Percentiles rank a stretch among this genome's conserved stretches.
These are phyloP conservation scores for Asarcornis scutulata DNA, from an alignment of 2,113 vertebrate genomes.

Conservation along the genomic window DNA sequence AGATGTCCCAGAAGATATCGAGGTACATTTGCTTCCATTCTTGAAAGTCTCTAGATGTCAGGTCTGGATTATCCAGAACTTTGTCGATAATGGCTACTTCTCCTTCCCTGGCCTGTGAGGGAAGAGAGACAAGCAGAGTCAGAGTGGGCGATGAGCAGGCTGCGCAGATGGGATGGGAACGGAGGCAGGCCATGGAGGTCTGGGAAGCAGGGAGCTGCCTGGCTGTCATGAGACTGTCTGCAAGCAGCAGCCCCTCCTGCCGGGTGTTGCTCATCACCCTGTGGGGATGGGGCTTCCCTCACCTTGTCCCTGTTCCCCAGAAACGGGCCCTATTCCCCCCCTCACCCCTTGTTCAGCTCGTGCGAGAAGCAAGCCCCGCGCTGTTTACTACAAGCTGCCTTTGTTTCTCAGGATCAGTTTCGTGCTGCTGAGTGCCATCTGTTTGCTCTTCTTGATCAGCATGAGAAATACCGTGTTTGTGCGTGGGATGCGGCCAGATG, in stretches of 20 bases:
- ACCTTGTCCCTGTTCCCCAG: neutral
- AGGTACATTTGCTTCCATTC: constrained; percentile 96
- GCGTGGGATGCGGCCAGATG: neutral
- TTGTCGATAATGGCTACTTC: constrained; percentile 97
- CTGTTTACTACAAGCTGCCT: neutral
- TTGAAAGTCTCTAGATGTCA: constrained; percentile 96
- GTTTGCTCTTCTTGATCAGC: neutral
- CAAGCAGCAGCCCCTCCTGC: neutral
- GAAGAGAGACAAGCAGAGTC: constrained; percentile 76
- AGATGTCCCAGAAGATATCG: constrained; percentile 90
- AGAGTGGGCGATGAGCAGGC: neutral
- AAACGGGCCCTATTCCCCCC: neutral
- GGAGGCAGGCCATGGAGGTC: neutral
- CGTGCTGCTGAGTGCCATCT: neutral
- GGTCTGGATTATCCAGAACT: constrained; percentile 91
- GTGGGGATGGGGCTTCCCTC: accelerated
- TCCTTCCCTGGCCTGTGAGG: constrained; percentile 95
- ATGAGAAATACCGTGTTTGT: neutral
- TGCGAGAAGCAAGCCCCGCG: neutral
- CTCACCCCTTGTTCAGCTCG: neutral
- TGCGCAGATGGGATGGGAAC: neutral
- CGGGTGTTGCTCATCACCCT: too few relatives aligned
- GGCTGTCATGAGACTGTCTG: accelerated
- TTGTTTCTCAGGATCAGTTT: neutral
- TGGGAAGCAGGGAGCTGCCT: neutral